phyloP scores from a whole-genome alignment of 2,888 invertebrate genomes.

The Pteria penguin region DNA sequence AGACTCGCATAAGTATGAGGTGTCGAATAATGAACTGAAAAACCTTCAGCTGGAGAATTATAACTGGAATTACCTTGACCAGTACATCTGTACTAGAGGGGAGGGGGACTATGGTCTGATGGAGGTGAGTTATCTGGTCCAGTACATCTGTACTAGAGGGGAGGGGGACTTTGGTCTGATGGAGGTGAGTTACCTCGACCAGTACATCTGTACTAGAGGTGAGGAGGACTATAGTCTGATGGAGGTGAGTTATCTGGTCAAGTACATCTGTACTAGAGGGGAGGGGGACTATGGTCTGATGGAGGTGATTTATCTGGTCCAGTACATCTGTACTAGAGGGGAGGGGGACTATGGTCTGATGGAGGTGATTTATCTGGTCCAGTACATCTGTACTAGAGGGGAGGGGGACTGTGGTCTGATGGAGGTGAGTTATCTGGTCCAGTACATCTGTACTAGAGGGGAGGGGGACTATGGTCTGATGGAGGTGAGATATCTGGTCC shows the following conservation, averaged over 20 bases:
- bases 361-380: constrained; percentile 88
- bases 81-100: constrained; percentile 96
- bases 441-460: constrained; percentile 96
- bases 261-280: constrained; percentile 96
- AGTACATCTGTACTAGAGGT: constrained; percentile 96
- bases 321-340: constrained; percentile 96
- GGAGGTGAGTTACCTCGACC: constrained; percentile 92
- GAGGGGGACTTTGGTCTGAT: constrained; percentile 90
- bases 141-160: constrained; percentile 96
- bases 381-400: constrained; percentile 96
- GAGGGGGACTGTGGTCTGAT: constrained; percentile 90
- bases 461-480: constrained; percentile 90
- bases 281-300: constrained; percentile 90
- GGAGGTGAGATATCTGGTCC: constrained; percentile 85
- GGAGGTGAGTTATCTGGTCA: constrained; percentile 88
- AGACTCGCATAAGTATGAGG: constrained; percentile 86
- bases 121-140: constrained; percentile 98
- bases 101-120: constrained; percentile 90
- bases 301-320: constrained; percentile 98
- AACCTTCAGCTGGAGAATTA: constrained; percentile 97
- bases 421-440: constrained; percentile 98
- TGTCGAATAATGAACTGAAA: constrained; percentile 95
- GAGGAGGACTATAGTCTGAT: constrained; percentile 90
- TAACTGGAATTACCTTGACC: constrained; percentile 98
- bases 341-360: constrained; percentile 90